Base-by-base conservation (phyloP, 2,888 invertebrate species). In the Syrphus vitripennis region DNA sequence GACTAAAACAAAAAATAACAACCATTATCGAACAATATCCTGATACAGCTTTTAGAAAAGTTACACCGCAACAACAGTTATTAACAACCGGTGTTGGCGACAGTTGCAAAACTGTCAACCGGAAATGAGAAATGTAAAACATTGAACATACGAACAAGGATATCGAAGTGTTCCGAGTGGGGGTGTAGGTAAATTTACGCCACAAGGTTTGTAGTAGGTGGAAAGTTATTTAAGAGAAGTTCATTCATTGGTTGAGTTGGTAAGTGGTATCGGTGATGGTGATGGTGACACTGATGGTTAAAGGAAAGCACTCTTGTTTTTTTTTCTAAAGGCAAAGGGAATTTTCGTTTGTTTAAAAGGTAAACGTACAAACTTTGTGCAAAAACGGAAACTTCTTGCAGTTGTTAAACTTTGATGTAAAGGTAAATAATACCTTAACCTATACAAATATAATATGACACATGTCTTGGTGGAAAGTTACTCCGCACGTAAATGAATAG, bases 361-460 rank as follows among this genome's bases (percentile, higher is more conserved):
- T 45, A 59, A 19, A 61, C 40, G 53, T 10, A 72, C 19, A 53
- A 72, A 79, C 57, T 72, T 72, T 57, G 24, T 29, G 10, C 26
- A 42, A 19, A 19, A 26, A 79, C 45, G 55, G 34, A 79, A 57
- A 61, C 34, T 65, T 53, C 40, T 57, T 31, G 45, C n/a, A 34
- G 40, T 81, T 55, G 40, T 81, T 55, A 45, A 40, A 71, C 65
- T 57, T 65, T 57, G 63, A 65, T 71, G 48, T 31, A 40, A 63
- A 57, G 55, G 50, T 57, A 70, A 63, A 71, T n/a, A n/a, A n/a
- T 50, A 26, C 26, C 24, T 50, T 10, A 29, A 12, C 12, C 4
- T 4, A 45, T 45, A 42, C 16, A 16, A 29, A 29, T 29, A 31
- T n/a, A n/a, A n/a, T n/a, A 16, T n/a, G 65, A 29, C 45, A 71